Percentiles rank a stretch among this genome's conserved stretches.
Evolutionary conservation across 2,113 vertebrate genomes (phyloP).

Genomic region (Varanus salvator): DNA sequence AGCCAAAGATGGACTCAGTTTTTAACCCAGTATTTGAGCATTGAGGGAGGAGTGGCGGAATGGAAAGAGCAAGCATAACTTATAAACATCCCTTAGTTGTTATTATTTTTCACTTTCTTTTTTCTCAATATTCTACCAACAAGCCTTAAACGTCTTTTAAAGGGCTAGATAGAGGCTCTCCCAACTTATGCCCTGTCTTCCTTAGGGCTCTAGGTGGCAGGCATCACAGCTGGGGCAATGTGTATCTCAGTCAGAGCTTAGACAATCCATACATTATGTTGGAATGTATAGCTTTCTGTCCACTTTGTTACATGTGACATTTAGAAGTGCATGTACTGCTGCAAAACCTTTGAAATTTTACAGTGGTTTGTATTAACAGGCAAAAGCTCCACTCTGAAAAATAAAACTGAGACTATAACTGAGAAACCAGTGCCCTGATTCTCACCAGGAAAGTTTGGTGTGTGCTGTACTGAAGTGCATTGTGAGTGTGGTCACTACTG

Average conservation of each 20-base stretch:
- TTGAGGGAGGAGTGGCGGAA: slow-evolving; percentile 24
- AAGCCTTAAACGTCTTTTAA: slow-evolving; percentile 9
- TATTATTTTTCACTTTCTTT: slow-evolving; percentile 24
- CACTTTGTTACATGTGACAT: neutral
- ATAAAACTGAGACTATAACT: neutral
- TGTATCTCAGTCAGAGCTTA: neutral
- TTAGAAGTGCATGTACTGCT: neutral
- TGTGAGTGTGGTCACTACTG: neutral
- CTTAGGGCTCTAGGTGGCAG: neutral
- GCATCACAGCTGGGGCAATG: neutral
- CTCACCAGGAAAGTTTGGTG: neutral
- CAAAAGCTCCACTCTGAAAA: neutral
- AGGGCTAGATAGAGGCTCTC: neutral
- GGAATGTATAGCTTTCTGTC: neutral
- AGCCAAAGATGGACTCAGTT: slow-evolving; percentile 5
- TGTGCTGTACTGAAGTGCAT: neutral
- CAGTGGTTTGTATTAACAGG: neutral
- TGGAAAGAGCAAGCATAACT: slow-evolving; percentile 47
- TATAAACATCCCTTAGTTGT: neutral
- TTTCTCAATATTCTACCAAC: neutral
- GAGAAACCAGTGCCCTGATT: neutral
- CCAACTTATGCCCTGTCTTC: neutral
- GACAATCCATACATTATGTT: neutral
- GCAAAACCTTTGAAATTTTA: slow-evolving; percentile 7
- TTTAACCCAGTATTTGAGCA: slow-evolving; percentile 35